phyloP scores from a whole-genome alignment of 2,113 vertebrate genomes.

The Toxostoma redivivum region DNA sequence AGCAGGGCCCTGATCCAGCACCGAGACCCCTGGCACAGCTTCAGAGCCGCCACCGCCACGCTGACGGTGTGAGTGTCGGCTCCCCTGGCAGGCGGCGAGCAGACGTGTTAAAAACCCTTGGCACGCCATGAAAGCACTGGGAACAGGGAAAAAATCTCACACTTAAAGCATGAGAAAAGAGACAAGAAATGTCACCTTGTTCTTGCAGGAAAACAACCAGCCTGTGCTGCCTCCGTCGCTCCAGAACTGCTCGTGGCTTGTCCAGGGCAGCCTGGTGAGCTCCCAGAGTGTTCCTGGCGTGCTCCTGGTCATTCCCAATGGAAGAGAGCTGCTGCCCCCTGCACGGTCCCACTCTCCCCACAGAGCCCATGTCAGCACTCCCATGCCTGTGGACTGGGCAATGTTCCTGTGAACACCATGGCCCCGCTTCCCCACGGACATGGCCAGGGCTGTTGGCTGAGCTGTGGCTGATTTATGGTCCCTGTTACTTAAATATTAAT shows the following conservation, averaged over 20 bases:
- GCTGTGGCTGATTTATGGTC: conserved; percentile 3
- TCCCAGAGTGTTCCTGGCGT: background rate
- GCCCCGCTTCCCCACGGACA: background rate
- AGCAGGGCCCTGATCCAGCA: background rate
- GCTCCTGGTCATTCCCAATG: background rate
- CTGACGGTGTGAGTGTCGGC: background rate
- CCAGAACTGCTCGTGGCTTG: background rate
- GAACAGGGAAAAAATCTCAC: conserved; percentile 8
- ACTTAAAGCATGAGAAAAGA: background rate
- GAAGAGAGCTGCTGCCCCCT: background rate
- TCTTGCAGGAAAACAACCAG: background rate
- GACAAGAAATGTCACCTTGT: conserved; percentile 60
- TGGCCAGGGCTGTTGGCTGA: background rate
- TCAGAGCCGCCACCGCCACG: background rate
- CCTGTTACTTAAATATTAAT: background rate
- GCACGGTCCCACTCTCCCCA: background rate
- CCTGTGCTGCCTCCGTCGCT: rapidly evolving
- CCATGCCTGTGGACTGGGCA: background rate
- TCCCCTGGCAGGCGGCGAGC: conserved; percentile 22
- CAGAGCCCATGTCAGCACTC: background rate
- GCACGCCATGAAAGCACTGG: conserved; percentile 40
- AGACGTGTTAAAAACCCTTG: conserved; percentile 56
- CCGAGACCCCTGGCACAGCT: background rate
- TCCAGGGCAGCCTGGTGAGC: background rate
- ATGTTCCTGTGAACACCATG: background rate